These are phyloP conservation scores for Chamaea fasciata DNA, from an alignment of 2,113 vertebrate genomes.

Conservation along the genomic window DNA sequence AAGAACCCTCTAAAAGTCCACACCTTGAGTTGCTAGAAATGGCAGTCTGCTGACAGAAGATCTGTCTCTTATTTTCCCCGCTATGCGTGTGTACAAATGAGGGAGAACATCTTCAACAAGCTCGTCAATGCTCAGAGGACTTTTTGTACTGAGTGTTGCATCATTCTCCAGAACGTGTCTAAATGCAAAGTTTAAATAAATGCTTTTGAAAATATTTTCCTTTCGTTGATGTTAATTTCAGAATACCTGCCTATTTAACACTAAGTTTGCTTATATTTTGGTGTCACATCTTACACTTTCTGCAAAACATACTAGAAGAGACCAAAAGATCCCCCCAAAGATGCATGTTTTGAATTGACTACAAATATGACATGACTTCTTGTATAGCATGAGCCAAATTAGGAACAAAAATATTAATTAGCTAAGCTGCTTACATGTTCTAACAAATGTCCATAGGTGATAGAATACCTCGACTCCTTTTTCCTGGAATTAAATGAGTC, in stretches of 20 bases:
- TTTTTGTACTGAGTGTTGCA: background rate
- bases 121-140: background rate
- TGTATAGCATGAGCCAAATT: background rate
- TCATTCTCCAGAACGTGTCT: background rate
- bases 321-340: background rate
- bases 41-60: background rate
- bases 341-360: background rate
- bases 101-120: background rate
- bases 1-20: background rate
- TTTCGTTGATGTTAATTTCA: background rate
- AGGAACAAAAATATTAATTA: background rate
- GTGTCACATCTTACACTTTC: background rate
- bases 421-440: background rate
- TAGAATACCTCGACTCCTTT: background rate
- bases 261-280: background rate
- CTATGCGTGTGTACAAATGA: rapidly evolving
- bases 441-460: background rate
- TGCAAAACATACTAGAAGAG: background rate
- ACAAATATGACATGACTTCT: background rate
- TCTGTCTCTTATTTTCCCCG: background rate
- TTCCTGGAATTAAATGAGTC: background rate
- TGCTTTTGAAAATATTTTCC: background rate
- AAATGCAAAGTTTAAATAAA: background rate
- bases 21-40: background rate
- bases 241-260: background rate